These are phyloP conservation scores for Eumaeus atala DNA, from an alignment of 1,140 invertebrate genomes.

Conservation along the genomic window DNA sequence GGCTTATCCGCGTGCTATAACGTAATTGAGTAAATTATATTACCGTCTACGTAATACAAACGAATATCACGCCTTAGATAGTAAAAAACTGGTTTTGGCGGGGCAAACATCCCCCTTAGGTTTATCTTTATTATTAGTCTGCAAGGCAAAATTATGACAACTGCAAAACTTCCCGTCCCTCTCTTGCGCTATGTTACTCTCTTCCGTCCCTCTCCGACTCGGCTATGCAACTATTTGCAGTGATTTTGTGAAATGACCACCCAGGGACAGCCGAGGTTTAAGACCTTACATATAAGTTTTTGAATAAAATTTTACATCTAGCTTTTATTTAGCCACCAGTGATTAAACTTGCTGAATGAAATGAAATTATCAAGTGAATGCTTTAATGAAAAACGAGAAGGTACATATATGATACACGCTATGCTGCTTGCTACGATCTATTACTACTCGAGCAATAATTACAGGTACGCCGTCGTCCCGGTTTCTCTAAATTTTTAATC, in stretches of 20 bases:
- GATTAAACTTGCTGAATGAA: too few relatives aligned
- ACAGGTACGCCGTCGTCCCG: too few relatives aligned
- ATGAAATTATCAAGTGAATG: too few relatives aligned
- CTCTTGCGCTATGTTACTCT: conserved; percentile 9
- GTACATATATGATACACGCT: too few relatives aligned
- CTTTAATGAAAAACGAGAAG: too few relatives aligned
- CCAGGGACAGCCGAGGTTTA: conserved; percentile 32
- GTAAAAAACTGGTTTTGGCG: neutral
- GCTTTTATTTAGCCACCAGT: neutral
- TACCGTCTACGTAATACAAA: conserved; percentile 5
- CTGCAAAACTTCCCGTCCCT: conserved; percentile 39
- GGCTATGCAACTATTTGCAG: conserved; percentile 37
- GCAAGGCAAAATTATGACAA: conserved; percentile 61
- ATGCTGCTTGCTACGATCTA: too few relatives aligned
- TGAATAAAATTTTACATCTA: neutral
- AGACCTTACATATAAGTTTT: conserved; percentile 19
- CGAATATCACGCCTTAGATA: conserved; percentile 1
- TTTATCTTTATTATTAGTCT: conserved; percentile 66
- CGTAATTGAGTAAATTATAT: neutral
- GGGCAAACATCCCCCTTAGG: conserved; percentile 20
- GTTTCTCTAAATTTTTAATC: too few relatives aligned
- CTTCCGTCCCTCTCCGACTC: conserved; percentile 17
- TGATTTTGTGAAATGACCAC: conserved; percentile 42
- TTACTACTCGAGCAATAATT: too few relatives aligned
- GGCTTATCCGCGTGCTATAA: too few relatives aligned